Conservation (phyloP, 2,113 vertebrate species). For the Platanista minor region DNA sequence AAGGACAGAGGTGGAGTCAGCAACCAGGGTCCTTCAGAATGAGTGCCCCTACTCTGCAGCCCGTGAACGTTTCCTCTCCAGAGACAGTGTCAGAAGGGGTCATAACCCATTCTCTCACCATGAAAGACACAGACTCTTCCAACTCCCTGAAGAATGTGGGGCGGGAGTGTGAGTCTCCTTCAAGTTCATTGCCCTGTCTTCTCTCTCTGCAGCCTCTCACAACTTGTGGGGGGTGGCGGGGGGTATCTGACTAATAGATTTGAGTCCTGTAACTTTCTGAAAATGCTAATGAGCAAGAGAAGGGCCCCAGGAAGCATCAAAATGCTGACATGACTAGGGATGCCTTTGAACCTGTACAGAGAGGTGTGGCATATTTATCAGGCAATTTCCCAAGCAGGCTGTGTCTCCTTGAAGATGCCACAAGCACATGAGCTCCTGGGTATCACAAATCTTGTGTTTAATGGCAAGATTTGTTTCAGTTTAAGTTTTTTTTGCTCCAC, state of each 20-base stretch:
- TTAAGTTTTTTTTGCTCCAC: background rate
- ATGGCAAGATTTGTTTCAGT: background rate
- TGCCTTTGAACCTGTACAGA: background rate
- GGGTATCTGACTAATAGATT: background rate
- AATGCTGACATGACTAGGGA: slow-evolving; percentile 26
- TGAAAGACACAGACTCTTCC: background rate
- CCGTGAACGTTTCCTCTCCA: background rate
- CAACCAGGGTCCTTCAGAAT: slow-evolving; percentile 21
- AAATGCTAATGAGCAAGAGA: slow-evolving; percentile 65
- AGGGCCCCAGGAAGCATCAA: slow-evolving; percentile 61
- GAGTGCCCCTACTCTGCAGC: slow-evolving; percentile 2
- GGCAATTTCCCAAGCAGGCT: slow-evolving; percentile 15
- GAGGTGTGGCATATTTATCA: slow-evolving; percentile 21
- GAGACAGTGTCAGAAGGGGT: slow-evolving; percentile 62
- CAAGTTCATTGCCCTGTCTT: slow-evolving; percentile 4
- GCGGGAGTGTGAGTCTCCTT: background rate
- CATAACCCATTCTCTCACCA: slow-evolving; percentile 35
- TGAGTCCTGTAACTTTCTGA: slow-evolving; percentile 41
- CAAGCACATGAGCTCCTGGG: background rate
- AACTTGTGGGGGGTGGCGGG: background rate
- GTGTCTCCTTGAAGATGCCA: slow-evolving; percentile 55
- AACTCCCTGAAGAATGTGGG: background rate
- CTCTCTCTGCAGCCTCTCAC: background rate
- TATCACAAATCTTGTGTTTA: background rate
- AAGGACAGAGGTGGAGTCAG: slow-evolving; percentile 55